Conservation (phyloP, 2,888 invertebrate genomes). For the Argynnis bischoffii region DNA sequence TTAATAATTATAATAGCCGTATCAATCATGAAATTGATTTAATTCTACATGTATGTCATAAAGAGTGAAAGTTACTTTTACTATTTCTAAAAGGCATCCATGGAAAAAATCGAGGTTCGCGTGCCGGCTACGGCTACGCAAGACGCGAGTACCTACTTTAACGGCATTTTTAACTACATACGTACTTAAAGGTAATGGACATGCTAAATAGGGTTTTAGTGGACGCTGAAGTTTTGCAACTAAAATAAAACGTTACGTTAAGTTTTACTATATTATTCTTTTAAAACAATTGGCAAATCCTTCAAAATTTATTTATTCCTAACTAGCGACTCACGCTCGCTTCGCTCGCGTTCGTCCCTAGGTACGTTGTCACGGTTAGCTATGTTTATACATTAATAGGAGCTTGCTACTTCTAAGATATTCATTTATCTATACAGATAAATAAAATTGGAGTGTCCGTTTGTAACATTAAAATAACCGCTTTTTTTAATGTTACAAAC, state of each 20-base stretch:
- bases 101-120: constrained; percentile 32
- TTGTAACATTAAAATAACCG: no score
- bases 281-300: background rate
- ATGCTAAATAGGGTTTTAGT: constrained; percentile 22
- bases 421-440: no score
- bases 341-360: no score
- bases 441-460: no score
- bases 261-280: background rate
- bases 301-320: no score
- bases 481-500: no score
- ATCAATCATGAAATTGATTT: constrained; percentile 17
- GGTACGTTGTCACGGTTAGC: no score
- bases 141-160: constrained; percentile 18
- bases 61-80: constrained; percentile 38
- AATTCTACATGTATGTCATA: constrained; percentile 17
- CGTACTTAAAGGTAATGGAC: constrained; percentile 16
- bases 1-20: constrained; percentile 17
- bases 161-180: constrained; percentile 2
- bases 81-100: constrained; percentile 35
- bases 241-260: background rate
- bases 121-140: constrained; percentile 23
- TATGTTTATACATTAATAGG: no score
- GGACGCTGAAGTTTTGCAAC: background rate
- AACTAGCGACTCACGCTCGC: no score
- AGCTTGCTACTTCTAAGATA: no score